Conservation (phyloP, 30 jellyfish, hydroid and myxozoan species). For the Catostylus mosaicus region DNA sequence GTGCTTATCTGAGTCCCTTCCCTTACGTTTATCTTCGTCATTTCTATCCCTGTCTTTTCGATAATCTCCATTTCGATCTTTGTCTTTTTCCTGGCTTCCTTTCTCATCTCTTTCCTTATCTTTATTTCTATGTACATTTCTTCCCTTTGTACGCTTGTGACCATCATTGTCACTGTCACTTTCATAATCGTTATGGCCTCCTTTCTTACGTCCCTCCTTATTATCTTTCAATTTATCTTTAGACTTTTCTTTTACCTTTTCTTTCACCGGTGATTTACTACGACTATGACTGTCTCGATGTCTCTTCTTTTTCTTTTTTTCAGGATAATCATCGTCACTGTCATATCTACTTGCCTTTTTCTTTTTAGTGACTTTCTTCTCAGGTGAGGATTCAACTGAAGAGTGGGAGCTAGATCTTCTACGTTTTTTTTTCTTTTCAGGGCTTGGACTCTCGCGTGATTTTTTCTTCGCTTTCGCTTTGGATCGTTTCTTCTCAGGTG, state of each 20-base stretch:
- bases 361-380: conserved; percentile 41
- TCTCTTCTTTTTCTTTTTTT: conserved; percentile 33
- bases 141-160: conserved; percentile 17
- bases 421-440: conserved; percentile 58
- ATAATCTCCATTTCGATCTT: conserved; percentile 39
- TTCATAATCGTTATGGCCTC: conserved; percentile 23
- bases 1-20: neutral
- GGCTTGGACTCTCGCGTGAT: conserved; percentile 52
- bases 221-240: conserved; percentile 26
- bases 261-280: conserved; percentile 66
- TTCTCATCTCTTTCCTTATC: conserved; percentile 39
- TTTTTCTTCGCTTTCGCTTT: conserved; percentile 61
- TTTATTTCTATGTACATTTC: neutral
- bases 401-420: conserved; percentile 59
- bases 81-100: conserved; percentile 17
- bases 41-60: conserved; percentile 19
- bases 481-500: conserved; percentile 57
- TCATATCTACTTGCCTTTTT: conserved; percentile 60
- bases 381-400: conserved; percentile 31
- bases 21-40: conserved; percentile 28
- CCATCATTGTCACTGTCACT: conserved; percentile 51
- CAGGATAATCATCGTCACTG: conserved; percentile 49
- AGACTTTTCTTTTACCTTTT: conserved; percentile 25
- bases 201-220: conserved; percentile 6
- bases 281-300: conserved; percentile 33